phyloP scores from a whole-genome alignment of 2,113 vertebrate genomes.

The Scytalopus superciliaris region DNA sequence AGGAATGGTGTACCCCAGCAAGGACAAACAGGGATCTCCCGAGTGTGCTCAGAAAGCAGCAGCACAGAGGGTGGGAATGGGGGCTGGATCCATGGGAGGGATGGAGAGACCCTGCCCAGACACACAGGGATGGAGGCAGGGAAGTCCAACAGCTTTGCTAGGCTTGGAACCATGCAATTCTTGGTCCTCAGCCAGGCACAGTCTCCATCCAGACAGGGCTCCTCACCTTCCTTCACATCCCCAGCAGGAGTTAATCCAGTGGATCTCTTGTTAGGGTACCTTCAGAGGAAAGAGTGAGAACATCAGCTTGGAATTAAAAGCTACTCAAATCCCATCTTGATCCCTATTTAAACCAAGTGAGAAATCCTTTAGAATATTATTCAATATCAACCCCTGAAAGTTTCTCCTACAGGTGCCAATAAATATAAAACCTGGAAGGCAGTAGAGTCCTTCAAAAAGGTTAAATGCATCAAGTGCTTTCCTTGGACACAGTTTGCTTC shows the following conservation, averaged over 20 bases:
- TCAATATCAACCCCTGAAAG: not conserved
- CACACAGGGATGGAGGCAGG: not conserved
- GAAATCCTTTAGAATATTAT: not conserved
- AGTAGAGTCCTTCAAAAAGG: not conserved
- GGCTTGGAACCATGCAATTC: not conserved
- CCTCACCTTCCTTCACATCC: slow-evolving; percentile 67
- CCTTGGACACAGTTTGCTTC: not conserved
- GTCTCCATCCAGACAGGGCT: not conserved
- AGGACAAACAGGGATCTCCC: accelerated
- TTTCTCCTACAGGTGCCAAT: not conserved
- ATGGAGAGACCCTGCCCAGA: not conserved
- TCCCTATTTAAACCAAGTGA: not conserved
- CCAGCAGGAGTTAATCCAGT: not conserved
- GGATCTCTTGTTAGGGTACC: not conserved
- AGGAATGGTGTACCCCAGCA: not conserved
- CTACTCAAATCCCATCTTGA: not conserved
- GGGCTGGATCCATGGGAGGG: not conserved
- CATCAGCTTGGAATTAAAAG: not conserved
- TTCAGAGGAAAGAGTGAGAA: slow-evolving; percentile 36
- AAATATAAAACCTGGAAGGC: not conserved
- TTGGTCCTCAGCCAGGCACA: not conserved
- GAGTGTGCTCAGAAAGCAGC: accelerated
- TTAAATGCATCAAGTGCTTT: not conserved
- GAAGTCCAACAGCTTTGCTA: not conserved
- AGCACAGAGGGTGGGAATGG: not conserved